A percentile compares a stretch with the other conserved stretches of the same genome.
These are phyloP conservation scores for Otocyon megalotis DNA, from an alignment of 2,113 vertebrate genomes.

Conservation along the genomic window DNA sequence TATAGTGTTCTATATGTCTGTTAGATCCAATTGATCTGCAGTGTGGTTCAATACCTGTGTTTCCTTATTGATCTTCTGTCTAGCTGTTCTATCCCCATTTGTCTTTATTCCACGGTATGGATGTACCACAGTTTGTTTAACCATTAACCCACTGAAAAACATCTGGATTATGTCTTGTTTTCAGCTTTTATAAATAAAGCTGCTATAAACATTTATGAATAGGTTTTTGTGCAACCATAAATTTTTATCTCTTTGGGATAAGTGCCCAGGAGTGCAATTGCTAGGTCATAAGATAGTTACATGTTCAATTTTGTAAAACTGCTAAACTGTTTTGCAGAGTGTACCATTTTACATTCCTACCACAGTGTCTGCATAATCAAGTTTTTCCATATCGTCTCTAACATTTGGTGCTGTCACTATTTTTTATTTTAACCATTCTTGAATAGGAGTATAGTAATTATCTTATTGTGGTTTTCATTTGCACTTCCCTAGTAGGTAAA, in stretches of 20 bases:
- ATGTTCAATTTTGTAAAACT: neutral
- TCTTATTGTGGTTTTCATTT: neutral
- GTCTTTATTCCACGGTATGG: neutral
- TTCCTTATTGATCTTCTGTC: neutral
- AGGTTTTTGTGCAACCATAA: neutral
- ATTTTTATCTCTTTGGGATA: neutral
- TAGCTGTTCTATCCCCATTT: neutral
- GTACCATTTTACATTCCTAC: neutral
- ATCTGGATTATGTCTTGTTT: neutral
- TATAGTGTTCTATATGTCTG: neutral
- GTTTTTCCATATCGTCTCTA: neutral
- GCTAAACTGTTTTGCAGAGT: neutral
- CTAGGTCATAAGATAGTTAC: neutral
- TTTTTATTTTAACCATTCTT: neutral
- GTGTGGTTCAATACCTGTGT: neutral
- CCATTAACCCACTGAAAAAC: neutral
- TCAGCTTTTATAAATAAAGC: neutral
- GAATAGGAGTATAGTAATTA: neutral
- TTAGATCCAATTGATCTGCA: neutral
- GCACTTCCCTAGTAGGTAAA: neutral
- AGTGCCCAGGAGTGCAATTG: neutral
- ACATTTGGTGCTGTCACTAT: neutral
- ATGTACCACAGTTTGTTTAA: neutral
- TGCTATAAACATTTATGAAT: neutral
- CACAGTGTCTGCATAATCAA: neutral